These are phyloP conservation scores for Drosophila arizonae DNA, from an alignment of 1,140 invertebrate genomes.

Conservation along the genomic window DNA sequence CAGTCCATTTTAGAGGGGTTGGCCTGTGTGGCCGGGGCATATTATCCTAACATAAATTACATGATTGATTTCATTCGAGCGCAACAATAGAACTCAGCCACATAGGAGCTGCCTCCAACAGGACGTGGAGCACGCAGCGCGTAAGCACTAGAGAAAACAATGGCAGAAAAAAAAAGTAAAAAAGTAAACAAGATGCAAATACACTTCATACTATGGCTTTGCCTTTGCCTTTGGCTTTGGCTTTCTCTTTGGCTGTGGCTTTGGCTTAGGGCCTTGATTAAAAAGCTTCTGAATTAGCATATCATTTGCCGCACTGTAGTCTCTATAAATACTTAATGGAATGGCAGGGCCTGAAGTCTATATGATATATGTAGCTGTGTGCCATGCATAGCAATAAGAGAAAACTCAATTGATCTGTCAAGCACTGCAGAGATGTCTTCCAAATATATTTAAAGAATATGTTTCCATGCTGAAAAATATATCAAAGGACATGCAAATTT, in stretches of 20 bases:
- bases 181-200: conserved; percentile 80
- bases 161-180: conserved; percentile 20
- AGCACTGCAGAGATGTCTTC: too few species aligned
- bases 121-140: conserved; percentile 19
- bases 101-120: background rate
- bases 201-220: conserved; percentile 31
- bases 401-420: background rate
- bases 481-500: too few species aligned
- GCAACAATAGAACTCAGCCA: conserved; percentile 33
- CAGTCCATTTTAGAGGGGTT: conserved; percentile 63
- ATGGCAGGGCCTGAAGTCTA: too few species aligned
- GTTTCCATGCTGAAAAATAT: too few species aligned
- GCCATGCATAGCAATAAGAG: background rate
- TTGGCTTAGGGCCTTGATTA: conserved; percentile 69
- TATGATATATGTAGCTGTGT: background rate
- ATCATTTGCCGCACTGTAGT: conserved; percentile 60
- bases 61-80: conserved; percentile 78
- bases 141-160: conserved; percentile 53
- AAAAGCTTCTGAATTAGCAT: conserved; percentile 78
- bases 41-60: conserved; percentile 81
- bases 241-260: conserved; percentile 18
- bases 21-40: conserved; percentile 35
- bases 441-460: background rate
- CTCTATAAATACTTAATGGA: conserved; percentile 55
- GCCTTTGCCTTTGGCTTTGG: conserved; percentile 14